These are phyloP conservation scores for Euplagia quadripunctaria DNA, from an alignment of 2,888 invertebrate genomes.

Conservation along the genomic window DNA sequence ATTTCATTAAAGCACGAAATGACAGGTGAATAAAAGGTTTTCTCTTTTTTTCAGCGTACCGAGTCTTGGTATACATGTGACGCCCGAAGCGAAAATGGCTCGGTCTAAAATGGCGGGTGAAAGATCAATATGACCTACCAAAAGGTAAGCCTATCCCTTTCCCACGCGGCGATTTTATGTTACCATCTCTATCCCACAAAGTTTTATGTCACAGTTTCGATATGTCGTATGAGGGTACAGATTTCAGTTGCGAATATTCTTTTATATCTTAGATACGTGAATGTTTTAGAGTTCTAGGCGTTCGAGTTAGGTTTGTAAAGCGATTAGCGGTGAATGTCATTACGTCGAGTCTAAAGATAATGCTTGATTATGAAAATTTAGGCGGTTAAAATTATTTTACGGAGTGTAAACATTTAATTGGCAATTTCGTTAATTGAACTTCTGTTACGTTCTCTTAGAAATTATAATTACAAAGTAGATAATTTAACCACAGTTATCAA, in stretches of 20 bases:
- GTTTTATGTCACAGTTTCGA: slow-evolving; percentile 73
- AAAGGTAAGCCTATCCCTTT: slow-evolving; percentile 75
- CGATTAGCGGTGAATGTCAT: slow-evolving; percentile 75
- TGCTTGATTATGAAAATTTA: slow-evolving; percentile 76
- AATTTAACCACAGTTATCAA: slow-evolving; percentile 35
- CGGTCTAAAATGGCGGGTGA: slow-evolving; percentile 86
- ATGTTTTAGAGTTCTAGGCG: slow-evolving; percentile 65
- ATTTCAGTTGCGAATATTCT: slow-evolving; percentile 77
- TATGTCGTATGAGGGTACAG: slow-evolving; percentile 80
- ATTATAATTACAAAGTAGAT: slow-evolving; percentile 45
- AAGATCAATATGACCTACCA: slow-evolving; percentile 87
- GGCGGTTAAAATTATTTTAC: slow-evolving; percentile 68
- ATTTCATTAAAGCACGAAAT: slow-evolving; percentile 84
- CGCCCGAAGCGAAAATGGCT: slow-evolving; percentile 83
- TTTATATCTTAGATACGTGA: slow-evolving; percentile 57
- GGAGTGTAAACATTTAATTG: slow-evolving; percentile 63
- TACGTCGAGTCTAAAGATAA: slow-evolving; percentile 71
- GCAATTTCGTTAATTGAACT: slow-evolving; percentile 63
- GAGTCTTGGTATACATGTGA: slow-evolving; percentile 77
- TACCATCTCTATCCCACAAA: slow-evolving; percentile 69
- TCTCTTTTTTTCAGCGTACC: slow-evolving; percentile 70
- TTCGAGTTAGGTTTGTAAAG: slow-evolving; percentile 71
- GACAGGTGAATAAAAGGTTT: slow-evolving; percentile 81
- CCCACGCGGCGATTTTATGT: slow-evolving; percentile 52
- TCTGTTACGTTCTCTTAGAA: slow-evolving; percentile 39